Conservation (phyloP, 2,888 invertebrate genomes). For the Aphrophora alni region DNA sequence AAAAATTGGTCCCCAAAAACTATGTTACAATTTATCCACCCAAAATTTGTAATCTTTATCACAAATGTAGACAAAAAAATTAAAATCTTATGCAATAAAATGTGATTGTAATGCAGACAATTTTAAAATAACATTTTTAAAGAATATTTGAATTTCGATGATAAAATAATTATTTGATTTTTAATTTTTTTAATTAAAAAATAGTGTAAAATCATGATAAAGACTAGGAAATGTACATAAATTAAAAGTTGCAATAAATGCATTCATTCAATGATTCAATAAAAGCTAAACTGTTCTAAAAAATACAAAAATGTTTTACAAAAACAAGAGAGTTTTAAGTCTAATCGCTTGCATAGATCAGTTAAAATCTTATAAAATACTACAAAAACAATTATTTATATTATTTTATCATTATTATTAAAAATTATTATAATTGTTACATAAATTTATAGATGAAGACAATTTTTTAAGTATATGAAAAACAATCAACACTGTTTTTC, state of each 20-base stretch:
- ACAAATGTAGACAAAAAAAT: not conserved
- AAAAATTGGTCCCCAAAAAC: slow-evolving; percentile 7
- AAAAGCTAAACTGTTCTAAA: not conserved
- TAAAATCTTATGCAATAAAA: not conserved
- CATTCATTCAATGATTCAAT: not conserved
- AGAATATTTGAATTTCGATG: not conserved
- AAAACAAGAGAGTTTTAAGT: not conserved
- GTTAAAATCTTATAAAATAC: not conserved
- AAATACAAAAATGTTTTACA: not conserved
- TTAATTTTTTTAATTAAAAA: too few species aligned
- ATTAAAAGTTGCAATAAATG: not conserved
- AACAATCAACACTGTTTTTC: not conserved
- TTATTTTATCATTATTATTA: not conserved
- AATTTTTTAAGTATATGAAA: not conserved
- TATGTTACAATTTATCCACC: not conserved
- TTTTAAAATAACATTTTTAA: not conserved
- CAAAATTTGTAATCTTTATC: not conserved
- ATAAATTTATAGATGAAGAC: not conserved
- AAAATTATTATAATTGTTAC: not conserved
- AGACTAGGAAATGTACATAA: not conserved
- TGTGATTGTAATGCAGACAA: not conserved
- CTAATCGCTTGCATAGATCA: not conserved
- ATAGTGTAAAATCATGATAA: not conserved
- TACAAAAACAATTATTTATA: not conserved
- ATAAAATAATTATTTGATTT: not conserved